Base-by-base conservation (phyloP, 2,888 invertebrate genomes). In the Eudasyphora cyanicolor region DNA sequence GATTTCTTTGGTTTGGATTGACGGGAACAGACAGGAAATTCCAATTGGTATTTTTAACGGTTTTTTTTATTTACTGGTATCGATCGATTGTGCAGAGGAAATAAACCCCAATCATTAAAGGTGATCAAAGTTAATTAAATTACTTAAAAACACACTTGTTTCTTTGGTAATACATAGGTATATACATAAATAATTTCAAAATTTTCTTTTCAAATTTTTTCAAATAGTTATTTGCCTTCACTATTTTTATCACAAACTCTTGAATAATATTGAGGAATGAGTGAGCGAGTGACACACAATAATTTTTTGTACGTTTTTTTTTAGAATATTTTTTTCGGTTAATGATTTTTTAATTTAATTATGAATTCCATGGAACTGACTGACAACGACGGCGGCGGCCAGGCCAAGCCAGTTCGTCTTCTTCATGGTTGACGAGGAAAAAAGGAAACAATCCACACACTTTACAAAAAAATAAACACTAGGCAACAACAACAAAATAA, bases 261-360 rank as follows among this genome's bases (percentile, higher is more conserved):
- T n/a, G 45, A 45, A 45, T 45, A 8, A 32, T 32, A 32, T 6
- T 27, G 60, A 27, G 2, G 7, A 49, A 19, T 8, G 51, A n/a
- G n/a, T n/a, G n/a, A n/a, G n/a, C n/a, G n/a, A n/a, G n/a, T n/a
- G n/a, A n/a, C n/a, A 57, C n/a, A 57, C 29, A 7, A 0, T 17
- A 38, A 38, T 35, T 35, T 35, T n/a, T 19, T 67, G 12, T 42
- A 21, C 8, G 12, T 67, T 21, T 19, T 38, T 32, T 51, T 54
- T 71, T 71, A 17, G 14, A 45, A 7, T 67, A 17, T 69, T 14
- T 71, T 74, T 38, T 73, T 73, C n/a, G 29, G 12, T 67, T 64
- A 76, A 76, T 38, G 64, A 27, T n/a, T 76, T 76, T 64, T 76
- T 67, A 76, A 76, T 76, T 76, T 67, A 76, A 76, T 76, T 76